phyloP scores from a whole-genome alignment of 2,113 vertebrate species.

The Eulacestoma nigropectus region DNA sequence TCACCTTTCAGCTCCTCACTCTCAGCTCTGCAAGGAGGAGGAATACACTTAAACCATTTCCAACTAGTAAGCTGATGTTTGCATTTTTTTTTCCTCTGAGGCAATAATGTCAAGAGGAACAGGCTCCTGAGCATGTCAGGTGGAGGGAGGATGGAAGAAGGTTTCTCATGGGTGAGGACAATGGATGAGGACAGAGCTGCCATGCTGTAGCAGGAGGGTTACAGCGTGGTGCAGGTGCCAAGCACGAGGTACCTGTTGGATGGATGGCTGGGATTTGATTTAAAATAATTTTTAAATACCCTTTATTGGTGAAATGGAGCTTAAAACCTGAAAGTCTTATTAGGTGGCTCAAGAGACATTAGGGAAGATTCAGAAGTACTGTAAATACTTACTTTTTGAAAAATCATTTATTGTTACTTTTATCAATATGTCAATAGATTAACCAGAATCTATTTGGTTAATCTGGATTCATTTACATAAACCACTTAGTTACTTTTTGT shows the following conservation, averaged over 20 bases:
- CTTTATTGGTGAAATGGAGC: not conserved
- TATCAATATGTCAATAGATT: not conserved
- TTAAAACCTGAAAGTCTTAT: not conserved
- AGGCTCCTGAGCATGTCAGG: not conserved
- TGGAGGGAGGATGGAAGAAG: not conserved
- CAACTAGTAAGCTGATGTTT: not conserved
- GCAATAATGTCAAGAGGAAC: not conserved
- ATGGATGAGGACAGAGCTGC: not conserved
- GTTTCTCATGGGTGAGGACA: not conserved
- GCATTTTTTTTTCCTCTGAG: not conserved
- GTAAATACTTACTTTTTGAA: not conserved
- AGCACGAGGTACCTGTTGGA: accelerated
- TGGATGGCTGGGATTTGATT: not conserved
- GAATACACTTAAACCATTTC: not conserved
- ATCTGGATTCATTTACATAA: not conserved
- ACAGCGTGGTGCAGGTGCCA: accelerated
- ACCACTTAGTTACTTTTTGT: not conserved
- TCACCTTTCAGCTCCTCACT: not conserved
- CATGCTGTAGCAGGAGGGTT: accelerated
- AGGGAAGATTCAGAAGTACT: not conserved
- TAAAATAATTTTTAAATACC: not conserved
- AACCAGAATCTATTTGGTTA: too few relatives aligned
- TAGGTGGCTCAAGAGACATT: not conserved
- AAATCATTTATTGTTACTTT: not conserved
- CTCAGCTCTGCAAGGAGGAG: not conserved